Percentiles rank a stretch among this genome's conserved stretches.
These are phyloP conservation scores for Capra hircus DNA, from an alignment of 2,113 vertebrate genomes.

Conservation along the genomic window DNA sequence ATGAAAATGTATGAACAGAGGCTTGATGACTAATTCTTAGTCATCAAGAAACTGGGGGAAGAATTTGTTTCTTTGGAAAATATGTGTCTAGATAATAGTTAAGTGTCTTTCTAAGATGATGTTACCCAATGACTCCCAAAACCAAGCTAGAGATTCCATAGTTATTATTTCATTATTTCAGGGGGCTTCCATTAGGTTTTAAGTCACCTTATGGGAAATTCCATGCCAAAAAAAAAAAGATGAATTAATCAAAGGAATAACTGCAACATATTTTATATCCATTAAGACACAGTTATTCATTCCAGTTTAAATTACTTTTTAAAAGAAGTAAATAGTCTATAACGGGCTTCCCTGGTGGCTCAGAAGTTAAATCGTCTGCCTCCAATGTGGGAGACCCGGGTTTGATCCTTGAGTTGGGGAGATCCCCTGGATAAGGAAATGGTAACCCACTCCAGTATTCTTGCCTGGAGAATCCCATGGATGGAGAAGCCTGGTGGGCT, in stretches of 20 bases:
- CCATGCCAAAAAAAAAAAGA: not conserved
- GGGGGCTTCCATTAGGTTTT: not conserved
- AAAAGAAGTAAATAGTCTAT: slow-evolving; percentile 32
- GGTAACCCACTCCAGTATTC: too few relatives aligned
- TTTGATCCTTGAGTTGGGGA: too few relatives aligned
- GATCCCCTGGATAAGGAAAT: too few relatives aligned
- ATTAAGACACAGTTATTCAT: slow-evolving; percentile 26
- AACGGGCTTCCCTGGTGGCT: too few relatives aligned
- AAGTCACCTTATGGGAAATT: slow-evolving; percentile 9
- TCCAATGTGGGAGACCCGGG: too few relatives aligned
- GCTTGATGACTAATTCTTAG: not conserved
- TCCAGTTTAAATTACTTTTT: slow-evolving; percentile 27
- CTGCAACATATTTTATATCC: slow-evolving; percentile 3
- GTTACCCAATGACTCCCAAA: not conserved
- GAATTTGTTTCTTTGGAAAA: not conserved
- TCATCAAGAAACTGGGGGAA: not conserved
- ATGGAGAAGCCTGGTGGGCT: too few relatives aligned
- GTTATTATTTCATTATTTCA: slow-evolving; percentile 27
- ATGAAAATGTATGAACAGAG: too few relatives aligned
- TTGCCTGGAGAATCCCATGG: too few relatives aligned
- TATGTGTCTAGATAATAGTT: not conserved
- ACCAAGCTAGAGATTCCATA: not conserved
- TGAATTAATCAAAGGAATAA: slow-evolving; percentile 30
- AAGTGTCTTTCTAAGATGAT: not conserved
- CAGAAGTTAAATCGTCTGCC: too few relatives aligned